phyloP scores from a whole-genome alignment of 2,797 vertebrate genomes.

The Xiphophorus birchmanni region DNA sequence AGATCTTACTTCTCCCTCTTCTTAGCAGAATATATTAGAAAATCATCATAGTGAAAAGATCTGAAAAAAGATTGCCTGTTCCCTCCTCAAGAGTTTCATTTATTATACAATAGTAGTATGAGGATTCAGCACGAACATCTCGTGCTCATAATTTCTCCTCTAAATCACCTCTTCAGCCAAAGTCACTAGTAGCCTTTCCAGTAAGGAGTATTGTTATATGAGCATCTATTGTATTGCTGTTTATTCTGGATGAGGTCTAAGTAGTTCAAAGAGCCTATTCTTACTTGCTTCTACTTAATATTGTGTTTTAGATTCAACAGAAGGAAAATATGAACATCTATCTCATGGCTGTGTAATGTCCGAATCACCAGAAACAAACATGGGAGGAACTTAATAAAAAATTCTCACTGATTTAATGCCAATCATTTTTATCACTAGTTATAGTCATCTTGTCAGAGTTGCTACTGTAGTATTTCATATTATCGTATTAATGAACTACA shows the following conservation, averaged over 20 bases:
- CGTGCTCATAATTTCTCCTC: slow-evolving; percentile 22
- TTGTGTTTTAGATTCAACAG: slow-evolving; percentile 40
- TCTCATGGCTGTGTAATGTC: slow-evolving; percentile 8
- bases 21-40: slow-evolving; percentile 41
- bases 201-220: slow-evolving; percentile 26
- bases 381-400: not conserved
- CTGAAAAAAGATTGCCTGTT: slow-evolving; percentile 31
- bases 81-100: slow-evolving; percentile 37
- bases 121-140: slow-evolving; percentile 30
- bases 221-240: slow-evolving; percentile 41
- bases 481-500: not conserved
- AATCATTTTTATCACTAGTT: not conserved
- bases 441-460: not conserved
- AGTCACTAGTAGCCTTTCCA: slow-evolving; percentile 20
- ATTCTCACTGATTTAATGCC: not conserved
- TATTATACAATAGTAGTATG: slow-evolving; percentile 24
- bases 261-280: slow-evolving; percentile 47
- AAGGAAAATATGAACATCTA: slow-evolving; percentile 22
- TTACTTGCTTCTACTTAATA: slow-evolving; percentile 23
- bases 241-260: slow-evolving; percentile 54
- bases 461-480: not conserved
- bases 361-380: not conserved
- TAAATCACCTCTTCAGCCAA: slow-evolving; percentile 20
- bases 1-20: slow-evolving; percentile 24
- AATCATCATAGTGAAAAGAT: slow-evolving; percentile 30